phyloP scores from a whole-genome alignment of 1,140 invertebrate genomes.

The Atopsyche davidsoni region DNA sequence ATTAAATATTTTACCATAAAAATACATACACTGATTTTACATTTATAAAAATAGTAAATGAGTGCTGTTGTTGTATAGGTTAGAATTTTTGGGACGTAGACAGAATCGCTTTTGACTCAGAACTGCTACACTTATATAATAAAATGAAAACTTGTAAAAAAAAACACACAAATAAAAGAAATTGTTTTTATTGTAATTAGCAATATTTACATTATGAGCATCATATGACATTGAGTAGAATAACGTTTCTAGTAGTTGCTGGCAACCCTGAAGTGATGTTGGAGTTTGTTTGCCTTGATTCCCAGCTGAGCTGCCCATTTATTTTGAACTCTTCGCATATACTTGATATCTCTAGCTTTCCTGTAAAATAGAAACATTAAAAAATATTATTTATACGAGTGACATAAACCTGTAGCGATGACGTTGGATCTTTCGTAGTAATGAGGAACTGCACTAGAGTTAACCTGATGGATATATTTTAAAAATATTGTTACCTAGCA shows the following conservation, averaged over 20 bases:
- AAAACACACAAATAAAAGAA: background rate
- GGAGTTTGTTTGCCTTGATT: constrained; percentile 79
- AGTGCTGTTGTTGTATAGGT: no score
- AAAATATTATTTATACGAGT: constrained; percentile 26
- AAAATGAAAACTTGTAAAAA: background rate
- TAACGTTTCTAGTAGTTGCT: constrained; percentile 58
- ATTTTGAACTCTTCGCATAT: constrained; percentile 74
- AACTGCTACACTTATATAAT: no score
- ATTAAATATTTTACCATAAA: background rate
- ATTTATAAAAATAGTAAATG: background rate
- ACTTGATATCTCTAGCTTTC: constrained; percentile 78
- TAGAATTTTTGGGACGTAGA: no score
- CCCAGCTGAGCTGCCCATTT: constrained; percentile 72
- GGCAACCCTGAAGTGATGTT: constrained; percentile 75
- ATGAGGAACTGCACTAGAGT: background rate
- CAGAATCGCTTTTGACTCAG: no score
- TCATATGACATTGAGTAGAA: background rate
- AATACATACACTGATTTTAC: background rate
- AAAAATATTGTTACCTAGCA: constrained; percentile 44
- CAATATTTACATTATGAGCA: no score
- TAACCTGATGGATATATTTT: background rate
- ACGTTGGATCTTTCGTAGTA: no score
- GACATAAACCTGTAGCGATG: constrained; percentile 14
- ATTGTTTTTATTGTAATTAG: constrained; percentile 1
- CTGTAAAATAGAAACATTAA: constrained; percentile 44